phyloP scores from a whole-genome alignment of 2,113 vertebrate species.

The Anoplopoma fimbria region DNA sequence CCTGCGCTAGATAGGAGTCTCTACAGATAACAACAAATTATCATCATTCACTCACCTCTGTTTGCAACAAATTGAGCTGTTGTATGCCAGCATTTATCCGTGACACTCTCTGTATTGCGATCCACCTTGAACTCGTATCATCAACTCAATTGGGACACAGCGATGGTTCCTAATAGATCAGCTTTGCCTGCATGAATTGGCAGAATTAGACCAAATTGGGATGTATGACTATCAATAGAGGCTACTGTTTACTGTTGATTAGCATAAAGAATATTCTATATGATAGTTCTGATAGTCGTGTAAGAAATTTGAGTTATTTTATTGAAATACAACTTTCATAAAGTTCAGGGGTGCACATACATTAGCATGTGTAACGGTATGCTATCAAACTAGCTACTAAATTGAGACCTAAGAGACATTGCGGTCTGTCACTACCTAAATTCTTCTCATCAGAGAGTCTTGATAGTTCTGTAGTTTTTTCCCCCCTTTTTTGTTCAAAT shows the following conservation, averaged over 20 bases:
- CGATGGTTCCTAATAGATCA: background rate
- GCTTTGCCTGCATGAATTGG: background rate
- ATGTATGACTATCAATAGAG: background rate
- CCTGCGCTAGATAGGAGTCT: background rate
- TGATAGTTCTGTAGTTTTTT: background rate
- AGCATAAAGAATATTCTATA: background rate
- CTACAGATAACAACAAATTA: background rate
- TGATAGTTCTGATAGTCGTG: background rate
- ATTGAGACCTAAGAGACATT: background rate
- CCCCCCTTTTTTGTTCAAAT: background rate
- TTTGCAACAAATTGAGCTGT: background rate
- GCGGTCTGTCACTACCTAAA: background rate
- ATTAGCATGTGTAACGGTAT: background rate
- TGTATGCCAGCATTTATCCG: background rate
- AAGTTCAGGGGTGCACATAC: slow-evolving; percentile 17
- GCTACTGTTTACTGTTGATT: background rate
- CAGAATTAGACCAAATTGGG: background rate
- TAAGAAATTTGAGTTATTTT: background rate
- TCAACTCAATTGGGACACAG: background rate
- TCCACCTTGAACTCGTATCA: background rate
- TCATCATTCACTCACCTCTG: background rate
- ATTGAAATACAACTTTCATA: background rate
- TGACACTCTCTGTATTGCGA: background rate
- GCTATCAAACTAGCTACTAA: background rate
- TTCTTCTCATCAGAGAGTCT: background rate